Evolutionary conservation across 2,113 vertebrate genomes (phyloP), one percentile per base, ranked within the genome.

Genomic region (Zootoca vivipara): DNA sequence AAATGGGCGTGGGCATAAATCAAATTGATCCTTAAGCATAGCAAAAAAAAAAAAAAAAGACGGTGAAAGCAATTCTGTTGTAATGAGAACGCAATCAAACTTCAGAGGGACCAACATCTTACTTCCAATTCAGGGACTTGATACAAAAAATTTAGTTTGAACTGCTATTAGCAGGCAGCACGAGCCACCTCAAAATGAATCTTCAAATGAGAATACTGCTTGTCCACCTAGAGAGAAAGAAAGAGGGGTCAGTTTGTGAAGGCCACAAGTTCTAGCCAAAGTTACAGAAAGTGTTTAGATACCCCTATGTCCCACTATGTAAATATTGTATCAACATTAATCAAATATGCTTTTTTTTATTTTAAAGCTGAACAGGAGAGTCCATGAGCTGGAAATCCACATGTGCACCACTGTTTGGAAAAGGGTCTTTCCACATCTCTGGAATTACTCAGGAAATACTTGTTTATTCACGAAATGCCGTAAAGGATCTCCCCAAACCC

Each of bases 331-430:
- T 96, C 90, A 79, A 96, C 96, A 97, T 96, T 97, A 97, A 96
- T 95, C 94, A 94, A 92, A 92, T 95, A 95, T 96, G 91, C 95
- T 95, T 96, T 95, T 95, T 96, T 94, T 96, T 89, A 96, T 97
- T 96, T 96, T 97, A 97, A 96, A 96, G 96, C 96, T 96, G 96
- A 96, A 96, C 96, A 94, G 97, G 94, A 97, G 96, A 97, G 96
- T 97, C 97, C 97, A 95, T 97, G 97, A 97, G 97, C 97, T 97
- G 95, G 96, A 97, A 97, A 97, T 97, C 96, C 97, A 97, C 97
- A 96, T 97, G 97, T 97, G 97, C 96, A 96, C 95, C 96, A 96
- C 94, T 75, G 89, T 94, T 97, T 96, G 87, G 56, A 96, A 97
- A 90, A 80, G 93, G 93, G 89, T 87, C n/a, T 92, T 95, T 89